A percentile compares a stretch with the other conserved stretches of the same genome.
These are phyloP conservation scores for Amorpha juglandis DNA, from an alignment of 2,888 invertebrate species.

Conservation along the genomic window DNA sequence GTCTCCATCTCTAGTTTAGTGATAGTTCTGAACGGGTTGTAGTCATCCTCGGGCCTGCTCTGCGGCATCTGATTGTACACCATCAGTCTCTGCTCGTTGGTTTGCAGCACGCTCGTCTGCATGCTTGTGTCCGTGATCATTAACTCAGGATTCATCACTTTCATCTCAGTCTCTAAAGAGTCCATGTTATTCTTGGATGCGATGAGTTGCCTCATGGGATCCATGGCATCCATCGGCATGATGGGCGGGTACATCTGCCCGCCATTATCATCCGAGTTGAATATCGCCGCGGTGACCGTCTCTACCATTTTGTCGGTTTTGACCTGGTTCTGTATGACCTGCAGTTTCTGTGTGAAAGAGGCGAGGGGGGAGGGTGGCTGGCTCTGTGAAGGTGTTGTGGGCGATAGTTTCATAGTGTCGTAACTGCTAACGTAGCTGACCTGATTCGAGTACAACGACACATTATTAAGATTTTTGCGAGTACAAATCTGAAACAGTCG, in stretches of 20 bases:
- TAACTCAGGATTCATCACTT: conserved; percentile 61
- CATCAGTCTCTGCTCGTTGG: conserved; percentile 56
- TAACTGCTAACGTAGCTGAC: conserved; percentile 68
- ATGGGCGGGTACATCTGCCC: conserved; percentile 68
- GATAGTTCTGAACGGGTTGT: conserved; percentile 71
- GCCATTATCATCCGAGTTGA: conserved; percentile 69
- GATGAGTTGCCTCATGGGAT: conserved; percentile 67
- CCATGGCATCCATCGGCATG: conserved; percentile 54
- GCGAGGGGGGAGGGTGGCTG: conserved; percentile 69
- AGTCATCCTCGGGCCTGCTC: conserved; percentile 51
- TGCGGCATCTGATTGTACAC: conserved; percentile 56
- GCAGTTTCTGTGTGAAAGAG: conserved; percentile 76
- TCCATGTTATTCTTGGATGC: conserved; percentile 57
- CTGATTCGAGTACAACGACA: conserved; percentile 39
- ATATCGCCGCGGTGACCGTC: conserved; percentile 78
- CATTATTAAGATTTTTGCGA: neutral
- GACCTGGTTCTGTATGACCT: conserved; percentile 77
- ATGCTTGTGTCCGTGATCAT: conserved; percentile 61
- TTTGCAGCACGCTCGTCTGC: conserved; percentile 49
- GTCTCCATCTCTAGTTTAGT: conserved; percentile 70
- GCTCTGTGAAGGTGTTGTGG: conserved; percentile 61
- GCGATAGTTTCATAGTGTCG: conserved; percentile 84
- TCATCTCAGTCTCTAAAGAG: conserved; percentile 61
- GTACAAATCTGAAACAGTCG: neutral
- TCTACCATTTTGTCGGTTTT: conserved; percentile 83